Evolutionary conservation across 2,113 vertebrate genomes (phyloP).

Genomic region (Gobius niger): DNA sequence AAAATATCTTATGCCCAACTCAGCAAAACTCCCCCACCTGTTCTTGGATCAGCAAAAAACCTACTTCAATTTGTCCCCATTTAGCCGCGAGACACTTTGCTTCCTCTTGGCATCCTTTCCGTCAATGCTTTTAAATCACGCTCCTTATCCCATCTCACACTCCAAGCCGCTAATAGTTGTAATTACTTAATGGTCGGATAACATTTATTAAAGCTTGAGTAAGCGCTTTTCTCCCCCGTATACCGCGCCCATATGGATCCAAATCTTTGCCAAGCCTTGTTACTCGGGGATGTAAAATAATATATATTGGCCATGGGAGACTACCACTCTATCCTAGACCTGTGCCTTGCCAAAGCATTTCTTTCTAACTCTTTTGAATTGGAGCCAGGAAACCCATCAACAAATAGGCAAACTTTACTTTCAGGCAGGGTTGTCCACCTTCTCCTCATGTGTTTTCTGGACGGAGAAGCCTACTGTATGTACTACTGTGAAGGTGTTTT

Average conservation of each 20-base stretch:
- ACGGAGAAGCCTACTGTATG: slow-evolving; percentile 6
- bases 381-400: slow-evolving; percentile 52
- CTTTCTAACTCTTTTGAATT: slow-evolving; percentile 38
- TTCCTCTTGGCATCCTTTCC: slow-evolving; percentile 59
- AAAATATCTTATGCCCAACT: neutral
- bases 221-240: slow-evolving; percentile 65
- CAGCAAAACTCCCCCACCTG: slow-evolving; percentile 28
- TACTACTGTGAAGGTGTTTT: slow-evolving; percentile 40
- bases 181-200: slow-evolving; percentile 83
- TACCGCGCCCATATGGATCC: slow-evolving; percentile 35
- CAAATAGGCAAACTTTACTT: slow-evolving; percentile 18
- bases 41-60: slow-evolving; percentile 43
- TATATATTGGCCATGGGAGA: slow-evolving; percentile 55
- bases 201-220: slow-evolving; percentile 77
- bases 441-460: neutral
- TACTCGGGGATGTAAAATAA: slow-evolving; percentile 62
- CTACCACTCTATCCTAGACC: slow-evolving; percentile 50
- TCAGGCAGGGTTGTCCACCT: too few relatives aligned
- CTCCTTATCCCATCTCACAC: slow-evolving; percentile 41
- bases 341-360: slow-evolving; percentile 67
- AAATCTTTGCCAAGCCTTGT: slow-evolving; percentile 52
- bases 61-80: slow-evolving; percentile 46
- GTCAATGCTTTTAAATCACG: slow-evolving; percentile 76
- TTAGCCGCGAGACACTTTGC: slow-evolving; percentile 48
- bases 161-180: slow-evolving; percentile 73